Base-by-base conservation (phyloP, 2,888 invertebrate species). In the Melinaea menophilus region DNA sequence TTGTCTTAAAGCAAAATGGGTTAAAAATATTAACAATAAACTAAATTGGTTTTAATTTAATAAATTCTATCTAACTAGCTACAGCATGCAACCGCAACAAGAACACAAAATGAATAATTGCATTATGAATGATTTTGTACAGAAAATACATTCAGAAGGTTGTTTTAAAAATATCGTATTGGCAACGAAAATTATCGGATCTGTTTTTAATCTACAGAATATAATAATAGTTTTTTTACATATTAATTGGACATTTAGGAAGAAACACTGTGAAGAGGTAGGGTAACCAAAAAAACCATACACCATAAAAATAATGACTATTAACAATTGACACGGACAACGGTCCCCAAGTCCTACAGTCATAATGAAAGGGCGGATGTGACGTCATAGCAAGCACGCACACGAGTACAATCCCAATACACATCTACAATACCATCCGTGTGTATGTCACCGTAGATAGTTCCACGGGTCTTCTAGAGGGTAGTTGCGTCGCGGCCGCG, bases 371-470 rank as follows among this genome's bases (percentile, higher is more conserved):
- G 11, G 51, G 51, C 22, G 22, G 5, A 11, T 4, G 31, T 51
- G 51, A 51, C 51, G 13, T 34, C 56, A 22, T 48, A 51, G 51
- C 60, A 63, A 65, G 67, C 67, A 61, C 61, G 55, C 62, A 62
- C 56, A 64, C 58, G 48, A 59, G 59, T 56, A 56, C n/a, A 33
- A 55, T 51, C 46, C 56, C 55, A 61, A 48, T 58, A 41, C 41
- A 58, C 65, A 12, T 51, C 51, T 48, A 35, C 54, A 56, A 73
- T 86, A 87, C 88, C 88, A 88, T 87, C 71, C 86, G 85, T 66
- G 77, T 73, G 51, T 81, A 72, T 63, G 84, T 82, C 78, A 82
- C 76, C 75, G 82, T 75, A 68, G 85, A 81, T 66, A 83, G 77
- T 47, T 73, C 70, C 55, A 83, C 79, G 66, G 83, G 79, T 69